Evolutionary conservation across 2,113 vertebrate genomes (phyloP).

Genomic region (Neotoma lepida): DNA sequence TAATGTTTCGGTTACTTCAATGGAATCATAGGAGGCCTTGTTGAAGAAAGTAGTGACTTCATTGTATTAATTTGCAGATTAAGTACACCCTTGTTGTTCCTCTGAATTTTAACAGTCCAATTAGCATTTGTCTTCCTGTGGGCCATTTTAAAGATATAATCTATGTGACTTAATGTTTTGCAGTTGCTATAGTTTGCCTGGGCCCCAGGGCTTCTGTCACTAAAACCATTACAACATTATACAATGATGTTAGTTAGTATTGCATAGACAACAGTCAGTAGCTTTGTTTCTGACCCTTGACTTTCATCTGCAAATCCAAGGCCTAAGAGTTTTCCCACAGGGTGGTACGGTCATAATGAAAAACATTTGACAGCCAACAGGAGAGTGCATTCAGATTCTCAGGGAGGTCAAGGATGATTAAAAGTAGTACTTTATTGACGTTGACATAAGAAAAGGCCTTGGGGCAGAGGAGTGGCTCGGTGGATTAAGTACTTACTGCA

Average conservation of each 20-base stretch:
- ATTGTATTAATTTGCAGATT: slow-evolving; percentile 42
- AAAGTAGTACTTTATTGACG: background rate
- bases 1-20: slow-evolving; percentile 51
- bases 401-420: background rate
- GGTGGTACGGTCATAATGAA: background rate
- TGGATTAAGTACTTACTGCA: background rate
- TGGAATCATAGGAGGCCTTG: slow-evolving; percentile 49
- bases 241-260: background rate
- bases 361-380: background rate
- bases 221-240: slow-evolving; percentile 44
- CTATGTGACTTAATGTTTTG: slow-evolving; percentile 40
- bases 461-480: too few relatives aligned
- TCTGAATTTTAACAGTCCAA: slow-evolving; percentile 63
- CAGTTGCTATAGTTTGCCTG: slow-evolving; percentile 36
- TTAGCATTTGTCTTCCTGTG: slow-evolving; percentile 60
- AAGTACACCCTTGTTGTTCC: slow-evolving; percentile 42
- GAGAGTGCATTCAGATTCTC: background rate
- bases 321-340: background rate
- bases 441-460: background rate
- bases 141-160: slow-evolving; percentile 53
- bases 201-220: slow-evolving; percentile 44
- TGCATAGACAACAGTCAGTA: slow-evolving; percentile 33
- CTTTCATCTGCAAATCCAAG: slow-evolving; percentile 16
- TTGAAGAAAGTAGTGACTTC: slow-evolving; percentile 60
- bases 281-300: slow-evolving; percentile 8